These are phyloP conservation scores for Hormaphis cornu DNA, from an alignment of 1,140 invertebrate species.

Conservation along the genomic window DNA sequence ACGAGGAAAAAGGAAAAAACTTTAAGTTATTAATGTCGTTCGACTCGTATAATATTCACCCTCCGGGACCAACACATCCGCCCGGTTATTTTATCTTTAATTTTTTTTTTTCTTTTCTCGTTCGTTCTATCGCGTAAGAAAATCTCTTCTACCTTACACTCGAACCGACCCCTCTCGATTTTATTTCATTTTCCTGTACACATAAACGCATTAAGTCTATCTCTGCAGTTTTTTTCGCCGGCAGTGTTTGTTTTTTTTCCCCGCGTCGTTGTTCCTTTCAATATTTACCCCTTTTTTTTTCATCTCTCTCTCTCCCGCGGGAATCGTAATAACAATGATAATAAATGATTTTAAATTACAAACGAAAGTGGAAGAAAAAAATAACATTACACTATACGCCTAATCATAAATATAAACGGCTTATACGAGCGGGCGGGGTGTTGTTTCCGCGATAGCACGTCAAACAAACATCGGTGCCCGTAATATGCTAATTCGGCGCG, in stretches of 20 bases:
- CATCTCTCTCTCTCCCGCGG: not conserved
- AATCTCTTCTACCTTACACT: slow-evolving; percentile 26
- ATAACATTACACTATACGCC: no score
- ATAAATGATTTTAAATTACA: slow-evolving; percentile 29
- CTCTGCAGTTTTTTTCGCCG: not conserved
- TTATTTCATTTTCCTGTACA: slow-evolving; percentile 27
- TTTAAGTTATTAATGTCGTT: slow-evolving; percentile 30
- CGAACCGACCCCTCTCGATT: slow-evolving; percentile 11
- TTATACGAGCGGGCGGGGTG: not conserved
- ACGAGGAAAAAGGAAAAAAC: not conserved
- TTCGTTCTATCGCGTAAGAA: slow-evolving; percentile 24
- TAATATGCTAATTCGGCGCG: not conserved
- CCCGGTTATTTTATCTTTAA: slow-evolving; percentile 23
- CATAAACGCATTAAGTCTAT: slow-evolving; percentile 28
- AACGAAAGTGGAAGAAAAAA: slow-evolving; percentile 8
- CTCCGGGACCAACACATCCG: not conserved
- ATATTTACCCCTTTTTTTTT: no score
- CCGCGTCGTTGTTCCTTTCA: no score
- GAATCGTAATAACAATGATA: slow-evolving; percentile 20
- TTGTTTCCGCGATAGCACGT: slow-evolving; percentile 31
- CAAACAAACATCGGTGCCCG: slow-evolving; percentile 22
- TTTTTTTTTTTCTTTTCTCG: not conserved
- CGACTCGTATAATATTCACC: slow-evolving; percentile 31
- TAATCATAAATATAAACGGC: slow-evolving; percentile 32
- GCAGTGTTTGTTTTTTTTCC: no score